These are phyloP conservation scores for Papilio glaucus DNA, from an alignment of 1,140 invertebrate genomes.

Conservation along the genomic window DNA sequence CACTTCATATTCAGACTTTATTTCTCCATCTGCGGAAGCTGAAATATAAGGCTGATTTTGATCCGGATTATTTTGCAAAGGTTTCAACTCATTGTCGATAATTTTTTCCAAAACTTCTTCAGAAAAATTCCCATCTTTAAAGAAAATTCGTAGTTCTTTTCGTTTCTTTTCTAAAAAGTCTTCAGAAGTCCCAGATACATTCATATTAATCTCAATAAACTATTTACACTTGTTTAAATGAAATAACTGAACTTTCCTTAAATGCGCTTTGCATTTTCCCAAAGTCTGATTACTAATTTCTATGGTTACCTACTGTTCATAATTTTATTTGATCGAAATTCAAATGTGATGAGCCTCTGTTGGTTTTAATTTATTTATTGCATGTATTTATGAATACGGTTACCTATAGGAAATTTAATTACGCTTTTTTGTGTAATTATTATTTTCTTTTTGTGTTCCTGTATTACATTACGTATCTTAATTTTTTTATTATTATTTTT, in stretches of 20 bases:
- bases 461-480: too few relatives aligned
- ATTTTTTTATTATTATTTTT: too few relatives aligned
- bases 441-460: neutral
- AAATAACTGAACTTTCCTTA: neutral
- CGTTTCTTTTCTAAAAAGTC: slow-evolving; percentile 63
- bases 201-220: slow-evolving; percentile 39
- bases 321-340: slow-evolving; percentile 50
- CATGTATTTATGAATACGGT: neutral
- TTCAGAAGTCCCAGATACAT: slow-evolving; percentile 37
- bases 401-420: neutral
- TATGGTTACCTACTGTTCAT: slow-evolving; percentile 42
- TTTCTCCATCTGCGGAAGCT: slow-evolving; percentile 55
- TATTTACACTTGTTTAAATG: slow-evolving; percentile 5
- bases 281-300: slow-evolving; percentile 38
- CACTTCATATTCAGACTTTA: slow-evolving; percentile 74
- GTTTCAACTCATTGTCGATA: slow-evolving; percentile 73
- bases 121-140: slow-evolving; percentile 63
- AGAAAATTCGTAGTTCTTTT: slow-evolving; percentile 64
- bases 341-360: slow-evolving; percentile 31
- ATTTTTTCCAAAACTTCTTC: slow-evolving; percentile 60
- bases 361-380: neutral
- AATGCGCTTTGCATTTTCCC: slow-evolving; percentile 39
- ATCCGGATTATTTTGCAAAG: slow-evolving; percentile 46
- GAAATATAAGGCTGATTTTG: slow-evolving; percentile 62
- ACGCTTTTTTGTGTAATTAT: neutral